Evolutionary conservation across 2,113 vertebrate genomes (phyloP).

Genomic region (Ammospiza caudacuta): DNA sequence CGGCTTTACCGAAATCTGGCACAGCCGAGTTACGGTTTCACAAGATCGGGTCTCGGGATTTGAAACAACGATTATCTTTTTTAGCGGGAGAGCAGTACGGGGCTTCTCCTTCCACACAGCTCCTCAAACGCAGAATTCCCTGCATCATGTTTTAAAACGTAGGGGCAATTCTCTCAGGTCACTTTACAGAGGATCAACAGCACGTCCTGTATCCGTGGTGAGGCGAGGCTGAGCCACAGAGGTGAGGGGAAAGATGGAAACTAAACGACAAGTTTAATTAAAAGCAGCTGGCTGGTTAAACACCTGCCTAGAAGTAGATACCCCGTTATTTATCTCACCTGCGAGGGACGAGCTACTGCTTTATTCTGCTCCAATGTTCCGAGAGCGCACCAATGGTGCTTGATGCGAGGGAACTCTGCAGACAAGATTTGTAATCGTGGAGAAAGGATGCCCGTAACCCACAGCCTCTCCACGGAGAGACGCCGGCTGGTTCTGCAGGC

Average conservation of each 20-base stretch:
- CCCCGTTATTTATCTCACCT: background rate
- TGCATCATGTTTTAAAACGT: fast-evolving
- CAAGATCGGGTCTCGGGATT: background rate
- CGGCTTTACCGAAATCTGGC: background rate
- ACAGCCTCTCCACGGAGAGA: fast-evolving
- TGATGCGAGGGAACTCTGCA: background rate
- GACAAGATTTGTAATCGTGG: background rate
- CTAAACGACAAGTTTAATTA: background rate
- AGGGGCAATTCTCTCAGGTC: background rate
- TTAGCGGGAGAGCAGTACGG: background rate
- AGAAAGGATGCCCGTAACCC: background rate
- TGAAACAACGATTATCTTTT: background rate
- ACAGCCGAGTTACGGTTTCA: background rate
- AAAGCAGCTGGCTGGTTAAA: background rate
- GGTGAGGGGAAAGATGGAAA: background rate
- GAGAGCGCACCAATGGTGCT: background rate
- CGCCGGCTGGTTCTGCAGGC: fast-evolving
- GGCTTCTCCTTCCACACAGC: background rate
- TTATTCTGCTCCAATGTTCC: background rate
- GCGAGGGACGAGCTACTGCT: background rate
- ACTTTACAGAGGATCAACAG: background rate
- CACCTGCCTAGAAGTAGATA: background rate
- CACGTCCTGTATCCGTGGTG: background rate
- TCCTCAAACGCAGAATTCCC: background rate
- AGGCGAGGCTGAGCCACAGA: background rate